These are phyloP conservation scores for Nyctibius grandis DNA, from an alignment of 2,797 vertebrate genomes.

Conservation along the genomic window DNA sequence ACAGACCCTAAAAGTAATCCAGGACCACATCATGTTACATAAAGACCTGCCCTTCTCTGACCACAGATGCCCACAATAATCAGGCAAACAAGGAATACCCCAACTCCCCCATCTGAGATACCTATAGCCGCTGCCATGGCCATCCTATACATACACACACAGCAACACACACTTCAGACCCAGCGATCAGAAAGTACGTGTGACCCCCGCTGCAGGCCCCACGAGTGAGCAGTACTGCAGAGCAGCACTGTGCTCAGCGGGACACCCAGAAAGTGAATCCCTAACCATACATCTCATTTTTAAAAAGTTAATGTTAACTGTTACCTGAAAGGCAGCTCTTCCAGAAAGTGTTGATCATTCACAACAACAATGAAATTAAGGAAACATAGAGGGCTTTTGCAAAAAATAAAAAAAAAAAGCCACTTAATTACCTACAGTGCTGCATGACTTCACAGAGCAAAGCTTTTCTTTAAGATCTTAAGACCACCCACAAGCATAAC, in stretches of 20 bases:
- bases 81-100: not conserved
- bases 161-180: not conserved
- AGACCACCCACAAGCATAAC: conserved; percentile 72
- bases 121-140: not conserved
- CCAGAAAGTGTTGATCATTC: not conserved
- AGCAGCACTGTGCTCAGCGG: not conserved
- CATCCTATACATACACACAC: not conserved
- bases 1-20: not conserved
- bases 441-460: conserved; percentile 64
- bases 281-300: not conserved
- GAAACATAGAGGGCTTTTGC: not conserved
- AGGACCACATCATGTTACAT: not conserved
- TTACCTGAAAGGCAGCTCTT: conserved; percentile 9
- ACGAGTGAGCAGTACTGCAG: not conserved
- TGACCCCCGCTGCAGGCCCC: not conserved
- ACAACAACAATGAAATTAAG: not conserved
- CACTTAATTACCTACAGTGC: conserved; percentile 30
- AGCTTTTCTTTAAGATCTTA: conserved; percentile 65
- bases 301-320: not conserved
- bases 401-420: not conserved
- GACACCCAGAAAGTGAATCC: not conserved
- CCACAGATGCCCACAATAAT: not conserved
- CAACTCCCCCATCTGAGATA: not conserved
- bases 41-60: not conserved
- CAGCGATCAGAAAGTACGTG: not conserved